These are phyloP conservation scores for Brachypodius melanocephalos DNA, from an alignment of 2,113 vertebrate species.

Conservation along the genomic window DNA sequence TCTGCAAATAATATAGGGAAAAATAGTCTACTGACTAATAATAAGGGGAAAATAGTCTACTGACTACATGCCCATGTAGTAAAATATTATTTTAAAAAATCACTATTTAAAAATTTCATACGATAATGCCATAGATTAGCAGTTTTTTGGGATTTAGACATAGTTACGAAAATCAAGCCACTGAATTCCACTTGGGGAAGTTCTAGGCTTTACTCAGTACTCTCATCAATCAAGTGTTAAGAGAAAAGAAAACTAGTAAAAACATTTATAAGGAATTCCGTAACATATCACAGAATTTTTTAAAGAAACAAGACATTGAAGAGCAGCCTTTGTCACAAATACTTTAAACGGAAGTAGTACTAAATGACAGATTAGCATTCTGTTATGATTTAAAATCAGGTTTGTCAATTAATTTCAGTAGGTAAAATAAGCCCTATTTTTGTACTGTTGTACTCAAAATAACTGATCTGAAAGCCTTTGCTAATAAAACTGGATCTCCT, in stretches of 20 bases:
- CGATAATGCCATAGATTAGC: not conserved
- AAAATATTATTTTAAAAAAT: not conserved
- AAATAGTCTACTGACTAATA: not conserved
- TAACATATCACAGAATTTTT: not conserved
- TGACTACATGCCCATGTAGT: not conserved
- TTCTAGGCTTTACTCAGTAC: not conserved
- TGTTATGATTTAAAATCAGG: not conserved
- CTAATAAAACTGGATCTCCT: not conserved
- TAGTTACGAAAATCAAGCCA: not conserved
- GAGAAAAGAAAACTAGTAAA: not conserved
- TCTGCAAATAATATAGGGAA: not conserved
- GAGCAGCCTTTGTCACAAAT: not conserved
- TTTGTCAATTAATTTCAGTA: not conserved
- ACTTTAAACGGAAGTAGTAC: not conserved
- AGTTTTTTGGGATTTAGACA: not conserved
- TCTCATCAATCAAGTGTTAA: not conserved
- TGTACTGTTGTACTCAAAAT: not conserved
- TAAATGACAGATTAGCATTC: not conserved
- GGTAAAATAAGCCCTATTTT: not conserved
- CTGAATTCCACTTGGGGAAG: not conserved
- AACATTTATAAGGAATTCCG: not conserved
- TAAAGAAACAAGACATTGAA: not conserved
- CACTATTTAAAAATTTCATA: not conserved
- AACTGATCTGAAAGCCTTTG: not conserved
- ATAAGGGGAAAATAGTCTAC: not conserved